Percentiles rank a stretch among this genome's conserved stretches.
Conservation (phyloP, 2,888 invertebrate genomes). For the Tortrix viridana region DNA sequence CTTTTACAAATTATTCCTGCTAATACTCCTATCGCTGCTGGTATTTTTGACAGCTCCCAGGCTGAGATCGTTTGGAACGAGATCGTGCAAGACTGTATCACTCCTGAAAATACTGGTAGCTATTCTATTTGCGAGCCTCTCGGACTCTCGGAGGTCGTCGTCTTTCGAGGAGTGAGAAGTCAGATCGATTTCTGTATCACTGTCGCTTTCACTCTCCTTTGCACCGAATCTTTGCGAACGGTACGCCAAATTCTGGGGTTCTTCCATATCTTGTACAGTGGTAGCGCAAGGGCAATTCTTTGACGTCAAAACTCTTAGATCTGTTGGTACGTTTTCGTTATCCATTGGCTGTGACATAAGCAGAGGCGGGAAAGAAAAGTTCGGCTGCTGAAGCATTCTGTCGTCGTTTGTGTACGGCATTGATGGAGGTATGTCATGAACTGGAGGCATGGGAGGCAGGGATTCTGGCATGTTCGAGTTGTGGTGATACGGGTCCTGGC, state of each 20-base stretch:
- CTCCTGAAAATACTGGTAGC: conserved; percentile 76
- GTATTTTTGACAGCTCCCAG: conserved; percentile 64
- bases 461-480: conserved; percentile 59
- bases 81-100: conserved; percentile 74
- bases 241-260: conserved; percentile 74
- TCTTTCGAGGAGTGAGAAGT: conserved; percentile 80
- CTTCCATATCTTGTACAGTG: conserved; percentile 53
- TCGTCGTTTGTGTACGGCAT: conserved; percentile 65
- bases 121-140: conserved; percentile 71
- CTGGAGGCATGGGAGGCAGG: conserved; percentile 50
- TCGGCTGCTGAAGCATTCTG: conserved; percentile 63
- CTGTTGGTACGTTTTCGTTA: conserved; percentile 72
- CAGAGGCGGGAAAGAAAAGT: conserved; percentile 68
- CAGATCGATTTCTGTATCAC: conserved; percentile 79
- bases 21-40: conserved; percentile 55
- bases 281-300: conserved; percentile 68
- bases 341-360: conserved; percentile 65
- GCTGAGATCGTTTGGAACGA: conserved; percentile 80
- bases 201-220: conserved; percentile 73
- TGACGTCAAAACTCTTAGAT: conserved; percentile 67
- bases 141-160: conserved; percentile 75
- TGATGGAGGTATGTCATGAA: conserved; percentile 64
- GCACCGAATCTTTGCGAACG: conserved; percentile 59
- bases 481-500: conserved; percentile 68
- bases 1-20: conserved; percentile 63